A percentile compares a stretch with the other conserved stretches of the same genome.
Conservation (phyloP, 2,888 invertebrate genomes). For the Ophonus ardosiacus region DNA sequence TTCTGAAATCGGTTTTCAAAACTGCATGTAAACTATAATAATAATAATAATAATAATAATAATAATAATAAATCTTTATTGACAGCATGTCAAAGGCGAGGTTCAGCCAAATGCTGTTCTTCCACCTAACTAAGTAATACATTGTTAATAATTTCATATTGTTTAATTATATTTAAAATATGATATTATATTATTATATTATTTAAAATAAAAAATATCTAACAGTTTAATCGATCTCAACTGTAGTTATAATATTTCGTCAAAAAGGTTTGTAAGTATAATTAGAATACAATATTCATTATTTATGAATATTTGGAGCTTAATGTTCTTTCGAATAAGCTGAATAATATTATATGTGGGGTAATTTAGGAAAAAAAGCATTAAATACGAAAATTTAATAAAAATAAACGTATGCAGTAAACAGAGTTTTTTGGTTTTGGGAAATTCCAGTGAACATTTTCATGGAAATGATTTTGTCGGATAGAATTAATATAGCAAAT, state of each 20-base stretch:
- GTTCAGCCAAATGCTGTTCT: too few species aligned
- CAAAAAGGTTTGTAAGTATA: neutral
- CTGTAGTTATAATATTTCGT: neutral
- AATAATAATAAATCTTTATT: too few species aligned
- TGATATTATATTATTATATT: too few species aligned
- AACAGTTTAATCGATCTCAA: neutral
- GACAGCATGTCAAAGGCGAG: too few species aligned
- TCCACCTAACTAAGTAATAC: too few species aligned
- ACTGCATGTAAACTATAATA: too few species aligned
- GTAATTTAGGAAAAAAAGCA: neutral
- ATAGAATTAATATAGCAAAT: conserved; percentile 27
- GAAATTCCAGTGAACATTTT: conserved; percentile 13
- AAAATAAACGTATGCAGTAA: neutral
- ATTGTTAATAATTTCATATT: too few species aligned
- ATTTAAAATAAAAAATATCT: neutral
- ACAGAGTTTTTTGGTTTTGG: neutral
- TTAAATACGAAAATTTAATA: conserved; percentile 1
- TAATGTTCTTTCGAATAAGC: neutral
- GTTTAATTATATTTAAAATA: too few species aligned
- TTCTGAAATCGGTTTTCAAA: too few species aligned
- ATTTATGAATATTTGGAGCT: neutral
- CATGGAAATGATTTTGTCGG: conserved; percentile 17
- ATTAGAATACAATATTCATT: neutral
- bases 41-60: too few species aligned
- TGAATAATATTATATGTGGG: neutral